Evolutionary conservation across 2,888 invertebrate genomes (phyloP), one percentile per base, ranked within the genome.

Genomic region (Drymonia ruficornis): DNA sequence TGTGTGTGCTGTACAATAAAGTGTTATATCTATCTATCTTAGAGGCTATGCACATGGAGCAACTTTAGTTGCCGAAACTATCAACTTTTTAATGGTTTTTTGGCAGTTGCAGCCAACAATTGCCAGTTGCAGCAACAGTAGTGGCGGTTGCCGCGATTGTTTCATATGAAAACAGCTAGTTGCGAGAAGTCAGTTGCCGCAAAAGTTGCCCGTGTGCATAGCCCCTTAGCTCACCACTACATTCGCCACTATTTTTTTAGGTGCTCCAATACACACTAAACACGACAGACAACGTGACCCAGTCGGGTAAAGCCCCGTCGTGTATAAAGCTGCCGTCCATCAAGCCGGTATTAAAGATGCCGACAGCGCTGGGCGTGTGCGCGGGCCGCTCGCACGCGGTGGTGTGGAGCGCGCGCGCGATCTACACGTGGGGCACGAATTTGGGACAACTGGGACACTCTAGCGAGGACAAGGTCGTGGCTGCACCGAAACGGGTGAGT

Each of bases 381-480:
- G 95, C 96, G 7, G 95, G 95, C 1, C 92, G 95, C 11, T 95
- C 93, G 59, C 97, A 98, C 84, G 95, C 96, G 0, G 94, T 96
- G 1, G 94, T 94, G 13, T 94, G 96, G 94, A 94, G 94, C 80
- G 56, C 83, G 0, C 82, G 92, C 29, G 93, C 92, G 0, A 84
- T 97, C 0, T 97, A 95, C 81, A 95, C 96, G 0, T 98, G 96
- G 95, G 98, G 98, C 1, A 89, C 94, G 3, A 97, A 98, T 87
- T 93, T 95, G 50, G 98, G 98, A 0, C 98, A 98, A 76, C 86
- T 98, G 70, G 97, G 97, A 1, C 96, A 96, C 63, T 88, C 87
- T 61, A 92, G 87, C 78, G 84, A 86, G 15, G 93, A 93, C 13
- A 89, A 85, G 61, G 58, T 85, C 3, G 81, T 94, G 0, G 59